Percentiles rank a stretch among this genome's conserved stretches.
Evolutionary conservation across 2,113 vertebrate genomes (phyloP).

Genomic region (Cryptoleucopteryx plumbea): DNA sequence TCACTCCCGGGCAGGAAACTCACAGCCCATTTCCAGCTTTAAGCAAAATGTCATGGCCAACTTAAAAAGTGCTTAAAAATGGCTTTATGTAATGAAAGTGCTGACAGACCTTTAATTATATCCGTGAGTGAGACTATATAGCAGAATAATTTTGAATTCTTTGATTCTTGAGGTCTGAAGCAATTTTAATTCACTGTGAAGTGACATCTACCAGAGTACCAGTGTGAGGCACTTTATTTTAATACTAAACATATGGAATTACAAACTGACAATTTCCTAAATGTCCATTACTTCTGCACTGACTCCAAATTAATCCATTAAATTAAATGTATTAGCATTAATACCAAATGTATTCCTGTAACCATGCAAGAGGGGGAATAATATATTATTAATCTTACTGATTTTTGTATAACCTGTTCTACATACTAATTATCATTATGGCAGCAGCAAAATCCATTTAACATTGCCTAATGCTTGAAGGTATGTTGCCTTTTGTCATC

Average conservation of each 20-base stretch:
- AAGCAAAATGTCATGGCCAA: constrained; percentile 47
- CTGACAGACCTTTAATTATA: constrained; percentile 57
- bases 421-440: not conserved
- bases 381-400: not conserved
- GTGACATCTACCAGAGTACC: constrained; percentile 56
- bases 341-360: not conserved
- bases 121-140: constrained; percentile 27
- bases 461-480: not conserved
- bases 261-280: constrained; percentile 43
- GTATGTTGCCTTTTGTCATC: not conserved
- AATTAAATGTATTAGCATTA: not conserved
- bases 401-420: not conserved
- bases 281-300: not conserved
- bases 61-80: constrained; percentile 53
- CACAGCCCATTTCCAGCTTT: constrained; percentile 27
- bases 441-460: not conserved
- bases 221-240: constrained; percentile 12
- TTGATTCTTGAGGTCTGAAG: constrained; percentile 50
- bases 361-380: not conserved
- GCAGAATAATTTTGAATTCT: constrained; percentile 35
- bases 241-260: constrained; percentile 58
- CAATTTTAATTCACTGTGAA: constrained; percentile 60
- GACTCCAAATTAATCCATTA: not conserved
- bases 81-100: constrained; percentile 52
- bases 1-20: constrained; percentile 36